A percentile compares a stretch with the other conserved stretches of the same genome.
Evolutionary conservation across 2,888 invertebrate genomes (phyloP).

Genomic region (Coremacera marginata): DNA sequence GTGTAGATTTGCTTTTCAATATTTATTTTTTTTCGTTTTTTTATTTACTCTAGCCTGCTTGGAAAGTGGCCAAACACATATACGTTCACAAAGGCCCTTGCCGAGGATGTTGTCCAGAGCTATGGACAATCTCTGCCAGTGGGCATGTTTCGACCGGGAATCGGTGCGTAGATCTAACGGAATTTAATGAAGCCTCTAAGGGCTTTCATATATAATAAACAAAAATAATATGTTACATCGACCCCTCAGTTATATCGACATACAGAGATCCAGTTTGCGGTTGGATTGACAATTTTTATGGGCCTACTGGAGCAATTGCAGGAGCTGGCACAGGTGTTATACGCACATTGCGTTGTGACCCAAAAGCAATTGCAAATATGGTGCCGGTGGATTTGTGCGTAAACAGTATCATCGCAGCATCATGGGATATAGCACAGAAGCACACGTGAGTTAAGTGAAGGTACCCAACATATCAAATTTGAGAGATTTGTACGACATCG

Average conservation of each 20-base stretch:
- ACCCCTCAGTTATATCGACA: constrained; percentile 73
- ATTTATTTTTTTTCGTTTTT: no score
- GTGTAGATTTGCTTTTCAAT: neutral
- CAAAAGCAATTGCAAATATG: constrained; percentile 80
- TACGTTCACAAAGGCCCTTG: constrained; percentile 90
- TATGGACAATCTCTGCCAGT: constrained; percentile 81
- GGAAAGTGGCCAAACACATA: constrained; percentile 89
- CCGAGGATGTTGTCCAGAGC: constrained; percentile 80
- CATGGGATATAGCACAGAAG: constrained; percentile 77
- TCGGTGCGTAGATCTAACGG: constrained; percentile 71
- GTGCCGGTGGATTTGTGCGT: constrained; percentile 83
- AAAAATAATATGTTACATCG: neutral
- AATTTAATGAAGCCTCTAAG: neutral
- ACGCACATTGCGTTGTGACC: constrained; percentile 79
- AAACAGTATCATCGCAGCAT: constrained; percentile 83
- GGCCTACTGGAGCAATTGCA: constrained; percentile 82
- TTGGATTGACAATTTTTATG: constrained; percentile 94
- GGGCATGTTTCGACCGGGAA: constrained; percentile 86
- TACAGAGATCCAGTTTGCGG: constrained; percentile 82
- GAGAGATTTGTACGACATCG: no score
- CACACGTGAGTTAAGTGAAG: constrained; percentile 51
- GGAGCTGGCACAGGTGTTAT: constrained; percentile 82
- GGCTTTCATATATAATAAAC: neutral
- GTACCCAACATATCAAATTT: no score
- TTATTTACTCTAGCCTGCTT: constrained; percentile 71